These are phyloP conservation scores for Heliothis subflexa DNA, from an alignment of 1,140 invertebrate genomes.

Conservation along the genomic window DNA sequence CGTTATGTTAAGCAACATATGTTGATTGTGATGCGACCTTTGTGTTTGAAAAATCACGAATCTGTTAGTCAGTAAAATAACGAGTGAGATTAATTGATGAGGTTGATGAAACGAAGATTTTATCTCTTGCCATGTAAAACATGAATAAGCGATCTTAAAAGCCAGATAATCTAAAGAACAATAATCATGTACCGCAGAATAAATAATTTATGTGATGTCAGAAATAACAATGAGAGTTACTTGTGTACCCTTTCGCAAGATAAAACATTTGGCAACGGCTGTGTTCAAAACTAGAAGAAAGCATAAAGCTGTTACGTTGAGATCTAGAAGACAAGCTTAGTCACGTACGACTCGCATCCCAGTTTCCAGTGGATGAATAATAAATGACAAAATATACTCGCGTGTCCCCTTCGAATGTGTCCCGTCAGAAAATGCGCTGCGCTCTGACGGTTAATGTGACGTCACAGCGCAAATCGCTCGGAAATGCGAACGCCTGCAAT, in stretches of 20 bases:
- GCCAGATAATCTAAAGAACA: conserved; percentile 33
- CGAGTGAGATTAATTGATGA: conserved; percentile 23
- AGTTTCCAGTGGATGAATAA: conserved; percentile 80
- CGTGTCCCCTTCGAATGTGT: conserved; percentile 28
- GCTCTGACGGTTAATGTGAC: conserved; percentile 34
- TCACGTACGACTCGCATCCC: conserved; percentile 78
- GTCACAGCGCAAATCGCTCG: conserved; percentile 50
- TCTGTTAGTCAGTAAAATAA: conserved; percentile 12
- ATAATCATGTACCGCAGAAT: neutral
- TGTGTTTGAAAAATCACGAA: conserved; percentile 17
- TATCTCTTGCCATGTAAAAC: conserved; percentile 16
- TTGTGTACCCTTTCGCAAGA: conserved; percentile 48
- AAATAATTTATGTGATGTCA: neutral
- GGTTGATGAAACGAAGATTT: conserved; percentile 1
- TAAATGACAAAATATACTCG: conserved; percentile 78
- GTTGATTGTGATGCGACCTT: conserved; percentile 37
- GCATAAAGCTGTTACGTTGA: conserved; percentile 53
- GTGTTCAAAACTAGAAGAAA: conserved; percentile 64
- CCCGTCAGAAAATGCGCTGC: conserved; percentile 40
- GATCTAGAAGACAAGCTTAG: conserved; percentile 63
- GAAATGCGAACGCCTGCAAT: conserved; percentile 46
- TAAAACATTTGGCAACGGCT: conserved; percentile 46
- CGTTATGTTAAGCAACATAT: conserved; percentile 18
- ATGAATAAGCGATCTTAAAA: conserved; percentile 18
- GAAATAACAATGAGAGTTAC: conserved; percentile 7